Percentiles rank a stretch among this genome's conserved stretches.
Conservation (phyloP, 2,113 vertebrate genomes). For the Neogale vison region DNA sequence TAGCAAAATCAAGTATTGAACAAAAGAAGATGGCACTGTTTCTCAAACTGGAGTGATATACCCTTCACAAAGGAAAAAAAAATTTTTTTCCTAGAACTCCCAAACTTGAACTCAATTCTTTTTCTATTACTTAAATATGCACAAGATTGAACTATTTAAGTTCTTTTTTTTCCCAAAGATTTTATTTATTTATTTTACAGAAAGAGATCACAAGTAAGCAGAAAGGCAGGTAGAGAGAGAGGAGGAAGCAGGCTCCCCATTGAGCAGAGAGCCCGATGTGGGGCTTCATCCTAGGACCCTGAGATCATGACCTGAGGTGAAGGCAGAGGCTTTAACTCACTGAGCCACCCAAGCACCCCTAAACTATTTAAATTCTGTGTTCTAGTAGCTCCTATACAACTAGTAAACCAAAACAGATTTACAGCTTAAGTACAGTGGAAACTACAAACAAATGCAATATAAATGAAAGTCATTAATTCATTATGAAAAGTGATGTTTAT, state of each 20-base stretch:
- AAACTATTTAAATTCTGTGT: neutral
- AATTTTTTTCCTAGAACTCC: neutral
- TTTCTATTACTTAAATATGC: neutral
- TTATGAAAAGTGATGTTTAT: neutral
- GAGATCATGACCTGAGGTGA: no score
- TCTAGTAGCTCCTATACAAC: neutral
- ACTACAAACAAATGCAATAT: neutral
- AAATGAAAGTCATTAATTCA: conserved; percentile 11
- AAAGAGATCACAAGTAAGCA: no score
- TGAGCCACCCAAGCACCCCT: neutral
- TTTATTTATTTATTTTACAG: no score
- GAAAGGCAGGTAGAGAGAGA: no score
- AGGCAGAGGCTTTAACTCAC: no score
- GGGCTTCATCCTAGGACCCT: no score
- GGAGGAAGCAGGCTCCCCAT: no score
- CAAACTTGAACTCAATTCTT: conserved; percentile 23
- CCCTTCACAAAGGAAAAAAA: neutral
- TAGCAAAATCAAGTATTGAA: neutral
- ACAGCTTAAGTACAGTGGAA: conserved; percentile 23
- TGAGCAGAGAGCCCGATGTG: no score
- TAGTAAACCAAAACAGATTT: conserved; percentile 21
- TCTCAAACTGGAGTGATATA: neutral
- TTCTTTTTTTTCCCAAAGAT: neutral
- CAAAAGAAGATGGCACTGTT: neutral
- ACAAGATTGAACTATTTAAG: neutral